These are phyloP conservation scores for Latrodectus hesperus DNA, from an alignment of 2,888 invertebrate genomes.

Conservation along the genomic window DNA sequence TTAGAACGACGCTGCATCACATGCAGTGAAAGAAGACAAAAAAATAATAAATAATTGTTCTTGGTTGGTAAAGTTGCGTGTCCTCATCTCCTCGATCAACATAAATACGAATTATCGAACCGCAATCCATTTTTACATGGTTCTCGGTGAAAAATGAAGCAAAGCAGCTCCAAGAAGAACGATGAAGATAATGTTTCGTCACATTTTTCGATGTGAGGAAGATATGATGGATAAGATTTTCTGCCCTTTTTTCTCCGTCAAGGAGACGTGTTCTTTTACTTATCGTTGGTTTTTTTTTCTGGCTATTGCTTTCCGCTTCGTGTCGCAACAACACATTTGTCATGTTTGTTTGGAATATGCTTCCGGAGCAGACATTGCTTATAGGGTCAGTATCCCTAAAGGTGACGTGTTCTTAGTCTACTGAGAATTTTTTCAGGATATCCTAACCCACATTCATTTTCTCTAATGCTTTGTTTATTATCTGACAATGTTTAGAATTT, in stretches of 20 bases:
- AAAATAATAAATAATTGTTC: too few species aligned
- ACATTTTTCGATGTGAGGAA: slow-evolving; percentile 34
- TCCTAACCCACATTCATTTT: too few species aligned
- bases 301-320: background rate
- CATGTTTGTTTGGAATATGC: slow-evolving; percentile 18
- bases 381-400: background rate
- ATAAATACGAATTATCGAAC: background rate
- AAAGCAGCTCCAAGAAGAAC: background rate
- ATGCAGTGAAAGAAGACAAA: too few species aligned
- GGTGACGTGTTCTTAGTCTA: too few species aligned
- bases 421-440: too few species aligned
- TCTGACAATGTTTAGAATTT: too few species aligned
- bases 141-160: background rate
- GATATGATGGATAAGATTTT: slow-evolving; percentile 49
- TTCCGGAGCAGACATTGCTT: background rate
- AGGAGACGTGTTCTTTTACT: background rate
- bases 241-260: background rate
- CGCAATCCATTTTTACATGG: background rate
- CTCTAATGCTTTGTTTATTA: too few species aligned
- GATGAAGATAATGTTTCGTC: slow-evolving; percentile 45
- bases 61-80: background rate
- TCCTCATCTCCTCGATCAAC: background rate
- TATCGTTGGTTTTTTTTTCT: background rate
- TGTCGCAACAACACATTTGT: slow-evolving; percentile 15
- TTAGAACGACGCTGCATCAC: too few species aligned